Evolutionary conservation across 2,113 vertebrate genomes (phyloP).

Genomic region (Cyanistes caeruleus): DNA sequence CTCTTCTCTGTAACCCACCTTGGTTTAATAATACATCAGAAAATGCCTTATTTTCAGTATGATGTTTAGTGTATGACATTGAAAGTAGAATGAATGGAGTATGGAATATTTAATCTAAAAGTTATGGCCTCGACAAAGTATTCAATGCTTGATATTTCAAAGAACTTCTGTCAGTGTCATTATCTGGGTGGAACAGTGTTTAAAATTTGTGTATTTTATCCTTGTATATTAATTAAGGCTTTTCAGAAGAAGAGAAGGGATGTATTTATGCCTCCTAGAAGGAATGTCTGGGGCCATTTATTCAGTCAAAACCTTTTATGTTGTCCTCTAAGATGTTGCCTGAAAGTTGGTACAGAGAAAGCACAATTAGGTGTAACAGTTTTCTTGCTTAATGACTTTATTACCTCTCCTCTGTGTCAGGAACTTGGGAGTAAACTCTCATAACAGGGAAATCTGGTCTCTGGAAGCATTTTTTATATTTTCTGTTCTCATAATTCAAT

Average conservation of each 20-base stretch:
- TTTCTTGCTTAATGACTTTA: neutral
- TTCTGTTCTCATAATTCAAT: neutral
- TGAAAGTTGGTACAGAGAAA: neutral
- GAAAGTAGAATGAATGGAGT: neutral
- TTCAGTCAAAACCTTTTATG: neutral
- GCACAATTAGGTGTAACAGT: neutral
- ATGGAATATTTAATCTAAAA: neutral
- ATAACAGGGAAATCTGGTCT: neutral
- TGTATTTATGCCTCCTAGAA: neutral
- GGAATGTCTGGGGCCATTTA: neutral
- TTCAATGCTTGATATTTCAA: neutral
- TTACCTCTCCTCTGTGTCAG: neutral
- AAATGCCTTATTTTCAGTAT: neutral
- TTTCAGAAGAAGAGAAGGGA: neutral
- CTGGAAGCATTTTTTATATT: neutral
- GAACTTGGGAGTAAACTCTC: neutral
- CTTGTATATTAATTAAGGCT: neutral
- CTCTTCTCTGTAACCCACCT: neutral
- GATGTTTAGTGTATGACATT: neutral
- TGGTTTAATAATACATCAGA: neutral
- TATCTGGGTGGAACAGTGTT: neutral
- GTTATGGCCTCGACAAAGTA: fast-evolving
- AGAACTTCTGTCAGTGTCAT: neutral
- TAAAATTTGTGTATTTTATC: neutral
- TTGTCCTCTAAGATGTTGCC: neutral